A percentile compares a stretch with the other conserved stretches of the same genome.
Conservation (phyloP, 2,113 vertebrate species). For the Hassar affinis region DNA sequence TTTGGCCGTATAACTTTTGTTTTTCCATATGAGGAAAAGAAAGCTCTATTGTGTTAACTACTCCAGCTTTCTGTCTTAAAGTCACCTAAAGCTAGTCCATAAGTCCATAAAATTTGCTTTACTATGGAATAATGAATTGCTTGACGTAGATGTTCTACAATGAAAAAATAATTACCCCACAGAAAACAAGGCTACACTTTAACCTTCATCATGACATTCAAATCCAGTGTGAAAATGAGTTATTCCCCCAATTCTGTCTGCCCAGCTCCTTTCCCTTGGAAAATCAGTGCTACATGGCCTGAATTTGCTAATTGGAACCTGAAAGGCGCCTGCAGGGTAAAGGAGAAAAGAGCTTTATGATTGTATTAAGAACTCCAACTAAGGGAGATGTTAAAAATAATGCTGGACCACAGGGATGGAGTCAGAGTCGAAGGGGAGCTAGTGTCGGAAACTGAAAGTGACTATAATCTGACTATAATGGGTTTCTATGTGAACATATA, state of each 20-base stretch:
- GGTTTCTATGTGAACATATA: background rate
- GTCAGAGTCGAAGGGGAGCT: background rate
- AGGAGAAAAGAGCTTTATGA: background rate
- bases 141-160: background rate
- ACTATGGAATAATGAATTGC: background rate
- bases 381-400: conserved; percentile 6
- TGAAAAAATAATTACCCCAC: background rate
- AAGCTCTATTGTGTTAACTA: conserved; percentile 20
- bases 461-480: background rate
- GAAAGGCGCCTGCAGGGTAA: background rate
- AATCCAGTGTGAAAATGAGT: background rate
- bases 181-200: background rate
- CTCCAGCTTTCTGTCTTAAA: conserved; percentile 24
- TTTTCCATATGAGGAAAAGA: conserved; percentile 29
- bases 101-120: background rate
- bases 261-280: background rate
- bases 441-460: background rate
- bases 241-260: background rate
- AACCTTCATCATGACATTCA: background rate
- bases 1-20: conserved; percentile 8
- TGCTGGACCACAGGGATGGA: background rate
- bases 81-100: background rate
- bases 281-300: background rate
- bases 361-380: background rate
- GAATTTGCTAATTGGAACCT: background rate